Base-by-base conservation (phyloP, 1,140 invertebrate species). In the Procambarus clarkii region DNA sequence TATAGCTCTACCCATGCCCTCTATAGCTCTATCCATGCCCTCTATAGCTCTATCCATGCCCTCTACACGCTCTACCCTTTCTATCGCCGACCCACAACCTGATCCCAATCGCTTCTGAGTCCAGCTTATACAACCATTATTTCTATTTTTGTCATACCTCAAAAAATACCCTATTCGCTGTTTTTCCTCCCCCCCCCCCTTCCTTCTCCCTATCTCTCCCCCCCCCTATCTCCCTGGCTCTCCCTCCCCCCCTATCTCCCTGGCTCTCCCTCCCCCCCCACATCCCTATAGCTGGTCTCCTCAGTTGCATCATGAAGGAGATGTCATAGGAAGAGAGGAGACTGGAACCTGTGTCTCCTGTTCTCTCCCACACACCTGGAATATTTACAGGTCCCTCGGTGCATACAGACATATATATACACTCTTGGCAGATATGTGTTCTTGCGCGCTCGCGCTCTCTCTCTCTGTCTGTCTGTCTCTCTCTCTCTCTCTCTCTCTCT, bases 301-400 rank as follows among this genome's bases (percentile, higher is more conserved):
- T n/a, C n/a, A 82, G 24, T 82, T 82, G 80, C 46, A 60, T 21
- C 7, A 3, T 82, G 21, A 82, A 50, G 60, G 80, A 60, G 48
- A n/a, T 82, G n/a, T n/a, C n/a, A n/a, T n/a, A 82, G 11, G 15
- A 45, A 45, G 54, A 82, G 80, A 60, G 80, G 80, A 58, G 80
- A 45, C 80, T 54, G 60, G 50, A 60, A 60, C n/a, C 80, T 60
- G 50, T 60, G 58, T 54, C 24, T 21, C n/a, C n/a, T 82, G 60
- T 82, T 60, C 60, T 82, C 24, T 82, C 80, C 60, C 80, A 60
- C 60, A 60, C 80, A 34, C 80, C n/a, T 4, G 21, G 48, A 82
- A 60, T 82, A 60, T 82, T 82, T 82, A 54, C 50, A 60, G 60
- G 50, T 24, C 50, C 50, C 54, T 82, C 80, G 34, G 54, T 60